Conservation (phyloP, 2,113 vertebrate genomes). For the Ifrita kowaldi region DNA sequence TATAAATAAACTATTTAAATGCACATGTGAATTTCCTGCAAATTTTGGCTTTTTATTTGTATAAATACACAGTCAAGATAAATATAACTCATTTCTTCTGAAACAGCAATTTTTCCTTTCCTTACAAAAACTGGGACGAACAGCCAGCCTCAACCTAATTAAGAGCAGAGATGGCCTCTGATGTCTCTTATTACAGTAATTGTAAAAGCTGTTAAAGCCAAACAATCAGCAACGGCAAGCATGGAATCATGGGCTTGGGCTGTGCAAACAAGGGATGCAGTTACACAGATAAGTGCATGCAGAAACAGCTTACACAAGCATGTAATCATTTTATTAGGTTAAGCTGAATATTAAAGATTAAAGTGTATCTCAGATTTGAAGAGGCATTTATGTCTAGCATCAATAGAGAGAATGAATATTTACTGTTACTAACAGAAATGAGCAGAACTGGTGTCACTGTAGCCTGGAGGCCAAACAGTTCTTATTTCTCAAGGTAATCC, state of each 20-base stretch:
- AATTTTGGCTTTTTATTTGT: background rate
- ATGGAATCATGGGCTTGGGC: background rate
- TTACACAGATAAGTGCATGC: background rate
- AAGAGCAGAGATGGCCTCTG: background rate
- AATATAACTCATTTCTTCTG: background rate
- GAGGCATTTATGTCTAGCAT: background rate
- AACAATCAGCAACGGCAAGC: background rate
- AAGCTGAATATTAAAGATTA: background rate
- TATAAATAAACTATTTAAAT: background rate
- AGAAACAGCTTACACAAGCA: constrained; percentile 19
- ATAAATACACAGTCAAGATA: background rate
- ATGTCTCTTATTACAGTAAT: background rate
- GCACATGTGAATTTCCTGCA: background rate
- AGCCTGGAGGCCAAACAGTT: background rate
- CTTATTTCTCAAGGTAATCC: background rate
- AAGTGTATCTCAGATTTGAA: background rate
- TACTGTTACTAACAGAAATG: background rate
- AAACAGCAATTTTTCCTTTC: constrained; percentile 1
- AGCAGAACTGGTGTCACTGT: background rate
- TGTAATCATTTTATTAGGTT: background rate
- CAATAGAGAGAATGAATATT: background rate
- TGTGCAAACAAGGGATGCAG: constrained; percentile 16
- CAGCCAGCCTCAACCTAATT: background rate
- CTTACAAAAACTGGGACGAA: background rate
- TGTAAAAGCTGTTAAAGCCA: constrained; percentile 17